These are phyloP conservation scores for Coccyzus lansbergi DNA, from an alignment of 2,797 vertebrate species.

Conservation along the genomic window DNA sequence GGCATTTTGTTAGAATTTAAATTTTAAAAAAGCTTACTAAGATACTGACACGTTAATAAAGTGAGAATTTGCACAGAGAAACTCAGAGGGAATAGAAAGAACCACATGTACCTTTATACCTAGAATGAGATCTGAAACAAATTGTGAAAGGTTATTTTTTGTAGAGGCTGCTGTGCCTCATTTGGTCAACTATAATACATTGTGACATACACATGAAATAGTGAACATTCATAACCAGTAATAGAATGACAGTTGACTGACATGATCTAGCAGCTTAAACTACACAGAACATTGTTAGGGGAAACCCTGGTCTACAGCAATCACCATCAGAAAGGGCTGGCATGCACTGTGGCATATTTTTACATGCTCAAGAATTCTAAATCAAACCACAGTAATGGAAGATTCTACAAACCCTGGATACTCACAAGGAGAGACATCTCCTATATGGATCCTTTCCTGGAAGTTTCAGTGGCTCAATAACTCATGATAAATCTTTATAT, in stretches of 20 bases:
- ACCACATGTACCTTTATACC: neutral
- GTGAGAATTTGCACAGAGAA: neutral
- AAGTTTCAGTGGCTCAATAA: neutral
- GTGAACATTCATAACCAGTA: neutral
- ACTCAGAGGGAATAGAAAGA: neutral
- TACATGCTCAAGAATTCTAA: neutral
- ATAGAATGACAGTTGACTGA: neutral
- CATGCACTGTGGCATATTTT: accelerated
- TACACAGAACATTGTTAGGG: neutral
- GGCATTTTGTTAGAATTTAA: neutral
- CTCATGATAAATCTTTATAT: neutral
- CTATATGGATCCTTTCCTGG: neutral
- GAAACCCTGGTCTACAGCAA: neutral
- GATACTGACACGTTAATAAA: neutral
- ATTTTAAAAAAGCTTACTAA: neutral
- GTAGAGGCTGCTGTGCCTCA: neutral
- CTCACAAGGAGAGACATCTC: neutral
- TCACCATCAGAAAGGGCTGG: neutral
- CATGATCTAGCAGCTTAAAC: neutral
- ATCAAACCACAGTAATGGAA: neutral
- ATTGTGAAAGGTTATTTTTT: neutral
- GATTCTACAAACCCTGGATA: neutral
- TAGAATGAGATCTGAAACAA: neutral
- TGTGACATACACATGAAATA: neutral
- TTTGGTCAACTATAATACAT: neutral